These are phyloP conservation scores for Arizona elegans DNA, from an alignment of 2,113 vertebrate genomes.

Conservation along the genomic window DNA sequence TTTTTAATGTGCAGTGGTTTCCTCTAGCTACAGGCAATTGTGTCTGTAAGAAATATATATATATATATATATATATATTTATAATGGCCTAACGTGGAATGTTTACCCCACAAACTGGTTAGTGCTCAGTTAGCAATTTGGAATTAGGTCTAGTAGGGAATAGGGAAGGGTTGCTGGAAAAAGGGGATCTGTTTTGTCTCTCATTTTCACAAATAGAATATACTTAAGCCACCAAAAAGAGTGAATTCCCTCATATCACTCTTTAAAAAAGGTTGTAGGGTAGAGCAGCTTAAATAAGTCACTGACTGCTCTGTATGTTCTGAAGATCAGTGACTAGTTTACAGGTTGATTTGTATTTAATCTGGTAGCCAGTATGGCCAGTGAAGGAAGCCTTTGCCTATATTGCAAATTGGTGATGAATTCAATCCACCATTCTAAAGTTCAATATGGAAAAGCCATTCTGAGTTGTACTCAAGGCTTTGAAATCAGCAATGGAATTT, in stretches of 20 bases:
- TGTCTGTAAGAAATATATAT: not conserved
- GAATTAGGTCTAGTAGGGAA: slow-evolving; percentile 31
- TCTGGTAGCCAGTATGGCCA: slow-evolving; percentile 52
- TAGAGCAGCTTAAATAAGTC: slow-evolving; percentile 28
- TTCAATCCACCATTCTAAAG: slow-evolving; percentile 53
- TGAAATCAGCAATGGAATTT: slow-evolving; percentile 52
- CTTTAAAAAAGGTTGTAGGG: slow-evolving; percentile 21
- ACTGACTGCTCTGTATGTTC: slow-evolving; percentile 41
- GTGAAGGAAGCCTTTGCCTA: slow-evolving; percentile 55
- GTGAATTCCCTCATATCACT: slow-evolving; percentile 22
- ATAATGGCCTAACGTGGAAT: not conserved
- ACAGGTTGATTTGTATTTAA: slow-evolving; percentile 43
- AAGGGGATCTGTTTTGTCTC: slow-evolving; percentile 28
- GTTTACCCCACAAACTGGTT: slow-evolving; percentile 26
- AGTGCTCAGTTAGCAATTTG: slow-evolving; percentile 30
- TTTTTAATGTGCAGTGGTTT: slow-evolving; percentile 32
- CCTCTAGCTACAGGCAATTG: slow-evolving; percentile 37
- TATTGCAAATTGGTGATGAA: slow-evolving; percentile 55
- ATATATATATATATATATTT: not conserved
- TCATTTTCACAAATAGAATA: slow-evolving; percentile 16
- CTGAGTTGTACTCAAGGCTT: slow-evolving; percentile 44
- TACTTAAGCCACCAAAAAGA: slow-evolving; percentile 3
- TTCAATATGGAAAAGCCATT: slow-evolving; percentile 40
- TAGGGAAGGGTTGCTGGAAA: slow-evolving; percentile 6
- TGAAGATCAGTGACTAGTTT: slow-evolving; percentile 51